Evolutionary conservation across 2,113 vertebrate genomes (phyloP).

Genomic region (Pontoporia blainvillei): DNA sequence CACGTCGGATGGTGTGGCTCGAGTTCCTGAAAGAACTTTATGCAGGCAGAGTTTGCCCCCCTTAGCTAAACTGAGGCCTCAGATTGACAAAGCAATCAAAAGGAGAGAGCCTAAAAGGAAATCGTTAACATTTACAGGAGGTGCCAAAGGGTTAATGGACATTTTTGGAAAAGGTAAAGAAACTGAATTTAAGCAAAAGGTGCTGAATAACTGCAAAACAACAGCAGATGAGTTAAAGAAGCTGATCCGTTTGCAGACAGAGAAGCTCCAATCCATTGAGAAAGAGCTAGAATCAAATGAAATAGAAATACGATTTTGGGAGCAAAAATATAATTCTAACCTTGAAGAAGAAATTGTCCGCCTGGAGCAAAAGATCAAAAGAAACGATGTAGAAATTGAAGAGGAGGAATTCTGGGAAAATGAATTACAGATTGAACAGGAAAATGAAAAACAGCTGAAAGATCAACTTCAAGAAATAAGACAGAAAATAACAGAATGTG

Average conservation of each 20-base stretch:
- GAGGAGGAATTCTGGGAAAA: slow-evolving; percentile 99
- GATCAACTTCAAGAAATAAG: slow-evolving; percentile 93
- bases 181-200: slow-evolving; percentile 86
- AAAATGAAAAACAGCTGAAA: slow-evolving; percentile 95
- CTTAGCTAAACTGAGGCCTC: slow-evolving; percentile 91
- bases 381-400: slow-evolving; percentile 94
- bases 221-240: slow-evolving; percentile 89
- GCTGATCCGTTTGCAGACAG: slow-evolving; percentile 90
- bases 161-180: slow-evolving; percentile 90
- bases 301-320: slow-evolving; percentile 88
- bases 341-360: slow-evolving; percentile 90
- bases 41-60: slow-evolving; percentile 95
- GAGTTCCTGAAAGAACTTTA: slow-evolving; percentile 91
- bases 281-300: slow-evolving; percentile 89
- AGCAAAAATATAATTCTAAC: slow-evolving; percentile 81
- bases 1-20: slow-evolving; percentile 90
- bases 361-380: slow-evolving; percentile 92
- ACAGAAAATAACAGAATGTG: slow-evolving; percentile 88
- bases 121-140: slow-evolving; percentile 95
- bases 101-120: slow-evolving; percentile 95
- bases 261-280: slow-evolving; percentile 90
- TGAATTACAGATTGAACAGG: slow-evolving; percentile 95
- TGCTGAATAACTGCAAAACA: slow-evolving; percentile 82
- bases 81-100: slow-evolving; percentile 88
- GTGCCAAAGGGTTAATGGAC: slow-evolving; percentile 92